Percentiles rank a stretch among this genome's conserved stretches.
Evolutionary conservation across 2,888 invertebrate genomes (phyloP).

Genomic region (Microchrysa polita): DNA sequence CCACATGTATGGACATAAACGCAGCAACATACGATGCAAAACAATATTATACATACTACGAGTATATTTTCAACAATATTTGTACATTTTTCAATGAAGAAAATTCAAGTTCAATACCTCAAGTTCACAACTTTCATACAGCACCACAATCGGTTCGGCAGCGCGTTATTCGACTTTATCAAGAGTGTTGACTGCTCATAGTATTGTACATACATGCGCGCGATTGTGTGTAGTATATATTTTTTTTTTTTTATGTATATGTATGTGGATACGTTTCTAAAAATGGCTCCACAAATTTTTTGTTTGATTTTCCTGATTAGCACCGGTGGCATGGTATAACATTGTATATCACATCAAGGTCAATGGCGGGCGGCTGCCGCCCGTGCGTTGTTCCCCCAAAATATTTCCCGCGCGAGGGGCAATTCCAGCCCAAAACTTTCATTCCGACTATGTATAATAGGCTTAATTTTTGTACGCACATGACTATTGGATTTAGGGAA

Average conservation of each 20-base stretch:
- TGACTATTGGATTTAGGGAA: no score
- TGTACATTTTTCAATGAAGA: background rate
- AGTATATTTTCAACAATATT: background rate
- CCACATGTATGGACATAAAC: background rate
- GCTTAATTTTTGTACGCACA: no score
- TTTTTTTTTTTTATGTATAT: no score
- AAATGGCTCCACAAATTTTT: conserved; percentile 8
- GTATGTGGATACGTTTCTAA: background rate
- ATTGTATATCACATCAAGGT: conserved; percentile 19
- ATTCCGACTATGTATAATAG: no score
- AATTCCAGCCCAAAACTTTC: conserved; percentile 7
- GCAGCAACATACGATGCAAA: no score
- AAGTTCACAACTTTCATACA: conserved; percentile 6
- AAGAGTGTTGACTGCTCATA: no score
- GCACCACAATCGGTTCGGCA: no score
- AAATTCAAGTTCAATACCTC: conserved; percentile 38
- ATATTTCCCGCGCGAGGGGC: conserved; percentile 22
- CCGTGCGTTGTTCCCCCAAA: conserved; percentile 3
- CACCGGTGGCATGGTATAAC: background rate
- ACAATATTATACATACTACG: no score
- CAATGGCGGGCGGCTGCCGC: conserved; percentile 9
- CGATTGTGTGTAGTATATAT: no score
- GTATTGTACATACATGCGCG: no score
- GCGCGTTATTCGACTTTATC: no score
- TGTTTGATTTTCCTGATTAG: no score